These are phyloP conservation scores for Silvanus unidentatus DNA, from an alignment of 2,888 invertebrate species.

Conservation along the genomic window DNA sequence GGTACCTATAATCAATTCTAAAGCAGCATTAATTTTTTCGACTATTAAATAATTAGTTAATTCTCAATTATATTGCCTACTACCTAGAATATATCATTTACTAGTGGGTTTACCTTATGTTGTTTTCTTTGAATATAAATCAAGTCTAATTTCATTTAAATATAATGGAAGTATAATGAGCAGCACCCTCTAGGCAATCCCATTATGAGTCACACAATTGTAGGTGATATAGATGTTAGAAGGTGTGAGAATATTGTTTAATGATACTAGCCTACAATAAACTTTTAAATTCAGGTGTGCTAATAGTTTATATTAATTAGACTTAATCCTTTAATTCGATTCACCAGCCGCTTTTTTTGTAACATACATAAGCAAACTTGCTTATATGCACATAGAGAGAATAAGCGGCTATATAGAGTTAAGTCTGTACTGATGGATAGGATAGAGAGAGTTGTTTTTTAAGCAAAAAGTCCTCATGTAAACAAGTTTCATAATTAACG, in stretches of 20 bases:
- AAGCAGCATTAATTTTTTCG: neutral
- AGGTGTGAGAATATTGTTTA: conserved; percentile 37
- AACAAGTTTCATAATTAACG: conserved; percentile 12
- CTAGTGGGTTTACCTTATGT: conserved; percentile 22
- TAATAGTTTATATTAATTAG: no score
- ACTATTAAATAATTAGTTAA: conserved; percentile 15
- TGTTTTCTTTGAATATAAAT: conserved; percentile 34
- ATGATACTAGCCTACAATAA: no score
- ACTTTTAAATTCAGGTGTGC: no score
- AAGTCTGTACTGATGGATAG: no score
- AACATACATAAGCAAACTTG: no score
- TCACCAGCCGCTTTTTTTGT: no score
- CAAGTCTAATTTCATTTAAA: conserved; percentile 43
- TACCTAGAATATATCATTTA: conserved; percentile 27
- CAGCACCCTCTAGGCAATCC: conserved; percentile 43
- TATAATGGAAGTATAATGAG: conserved; percentile 44
- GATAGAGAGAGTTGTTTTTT: no score
- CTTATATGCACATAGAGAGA: no score
- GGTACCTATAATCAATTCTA: neutral
- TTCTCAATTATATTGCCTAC: conserved; percentile 18
- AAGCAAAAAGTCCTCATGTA: conserved; percentile 6
- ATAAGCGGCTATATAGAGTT: no score
- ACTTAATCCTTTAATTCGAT: no score
- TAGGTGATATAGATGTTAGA: conserved; percentile 44
- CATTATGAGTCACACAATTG: conserved; percentile 44